Conservation (phyloP, 1,140 invertebrate genomes). For the Galleria mellonella region DNA sequence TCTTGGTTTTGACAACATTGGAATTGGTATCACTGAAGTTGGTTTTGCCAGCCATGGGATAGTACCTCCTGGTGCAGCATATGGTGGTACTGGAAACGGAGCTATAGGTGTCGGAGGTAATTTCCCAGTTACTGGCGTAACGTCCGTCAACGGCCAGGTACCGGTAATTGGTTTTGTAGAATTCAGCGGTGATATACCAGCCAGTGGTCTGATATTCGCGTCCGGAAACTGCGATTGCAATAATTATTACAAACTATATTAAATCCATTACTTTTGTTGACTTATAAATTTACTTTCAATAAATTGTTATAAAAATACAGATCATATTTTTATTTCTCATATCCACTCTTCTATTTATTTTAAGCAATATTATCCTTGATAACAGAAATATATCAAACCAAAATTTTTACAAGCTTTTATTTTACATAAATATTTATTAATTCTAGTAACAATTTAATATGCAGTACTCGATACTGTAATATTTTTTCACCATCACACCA, state of each 20-base stretch:
- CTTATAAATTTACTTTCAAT: too few relatives aligned
- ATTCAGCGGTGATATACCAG: slow-evolving; percentile 27
- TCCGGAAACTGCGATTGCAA: slow-evolving; percentile 28
- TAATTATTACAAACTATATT: slow-evolving; percentile 1
- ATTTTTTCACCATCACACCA: too few relatives aligned
- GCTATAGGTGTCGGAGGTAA: slow-evolving; percentile 33
- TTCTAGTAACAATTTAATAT: too few relatives aligned
- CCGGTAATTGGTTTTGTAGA: slow-evolving; percentile 32
- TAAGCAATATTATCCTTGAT: too few relatives aligned
- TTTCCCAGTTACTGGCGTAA: slow-evolving; percentile 37
- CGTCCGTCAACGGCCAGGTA: slow-evolving; percentile 28
- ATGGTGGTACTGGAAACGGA: slow-evolving; percentile 35
- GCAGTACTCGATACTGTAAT: too few relatives aligned
- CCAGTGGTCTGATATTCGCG: slow-evolving; percentile 25
- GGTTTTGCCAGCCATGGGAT: neutral
- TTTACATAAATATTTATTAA: too few relatives aligned
- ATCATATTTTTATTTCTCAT: too few relatives aligned
- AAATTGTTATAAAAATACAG: too few relatives aligned
- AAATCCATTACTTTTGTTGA: too few relatives aligned
- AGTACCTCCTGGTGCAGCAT: neutral
- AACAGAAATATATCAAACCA: too few relatives aligned
- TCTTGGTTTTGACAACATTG: neutral
- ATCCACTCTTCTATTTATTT: too few relatives aligned
- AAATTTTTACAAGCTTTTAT: too few relatives aligned
- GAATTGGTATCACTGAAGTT: neutral